Evolutionary conservation across 2,888 invertebrate species (phyloP).

Genomic region (Kryphioiulus occultus): DNA sequence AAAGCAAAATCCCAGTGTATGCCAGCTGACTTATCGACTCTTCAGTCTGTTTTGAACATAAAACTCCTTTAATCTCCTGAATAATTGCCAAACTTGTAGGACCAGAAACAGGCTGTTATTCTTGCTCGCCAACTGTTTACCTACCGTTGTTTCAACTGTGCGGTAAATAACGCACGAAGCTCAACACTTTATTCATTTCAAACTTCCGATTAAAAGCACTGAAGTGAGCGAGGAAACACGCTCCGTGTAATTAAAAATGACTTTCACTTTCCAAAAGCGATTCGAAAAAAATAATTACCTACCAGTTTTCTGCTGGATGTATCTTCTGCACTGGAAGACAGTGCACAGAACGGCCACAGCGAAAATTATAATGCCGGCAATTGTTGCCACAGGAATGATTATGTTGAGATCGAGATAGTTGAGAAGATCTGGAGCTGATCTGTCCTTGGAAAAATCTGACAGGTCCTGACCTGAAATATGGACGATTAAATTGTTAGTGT

Average conservation of each 20-base stretch:
- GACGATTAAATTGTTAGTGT: not conserved
- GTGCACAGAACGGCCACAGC: conserved; percentile 45
- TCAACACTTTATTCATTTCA: not conserved
- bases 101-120: not conserved
- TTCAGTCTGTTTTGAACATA: not conserved
- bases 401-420: conserved; percentile 52
- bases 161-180: conserved; percentile 20
- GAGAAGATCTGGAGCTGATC: conserved; percentile 49
- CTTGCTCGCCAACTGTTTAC: conserved; percentile 12
- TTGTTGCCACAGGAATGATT: conserved; percentile 51
- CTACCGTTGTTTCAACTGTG: not conserved
- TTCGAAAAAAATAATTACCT: not conserved
- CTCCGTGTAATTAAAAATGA: conserved; percentile 4
- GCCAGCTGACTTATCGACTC: not conserved
- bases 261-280: not conserved
- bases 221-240: not conserved
- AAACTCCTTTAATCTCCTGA: not conserved
- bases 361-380: conserved; percentile 50
- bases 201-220: not conserved
- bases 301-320: conserved; percentile 47
- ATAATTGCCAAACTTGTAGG: not conserved
- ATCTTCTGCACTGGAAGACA: conserved; percentile 48
- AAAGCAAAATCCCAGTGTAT: too few relatives aligned
- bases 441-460: conserved; percentile 44
- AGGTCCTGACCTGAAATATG: conserved; percentile 31